A percentile compares a stretch with the other conserved stretches of the same genome.
Evolutionary conservation across 2,113 vertebrate genomes (phyloP).

Genomic region (Dascyllus trimaculatus): DNA sequence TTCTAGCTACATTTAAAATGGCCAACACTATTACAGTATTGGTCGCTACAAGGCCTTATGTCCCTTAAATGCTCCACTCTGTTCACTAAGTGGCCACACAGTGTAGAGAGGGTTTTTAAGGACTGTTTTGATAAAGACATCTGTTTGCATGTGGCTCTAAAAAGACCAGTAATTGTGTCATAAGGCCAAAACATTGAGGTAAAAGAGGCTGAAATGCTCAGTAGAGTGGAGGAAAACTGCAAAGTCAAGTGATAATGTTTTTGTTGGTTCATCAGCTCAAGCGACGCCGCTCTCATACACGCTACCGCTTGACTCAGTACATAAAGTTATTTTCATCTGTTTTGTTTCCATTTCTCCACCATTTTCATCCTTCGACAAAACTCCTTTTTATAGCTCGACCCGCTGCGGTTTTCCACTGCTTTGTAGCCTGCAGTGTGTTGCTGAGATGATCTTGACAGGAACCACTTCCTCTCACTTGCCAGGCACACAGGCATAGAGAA

Average conservation of each 20-base stretch:
- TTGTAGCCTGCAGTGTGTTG: constrained; percentile 69
- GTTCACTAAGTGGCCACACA: too few species aligned
- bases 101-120: too few species aligned
- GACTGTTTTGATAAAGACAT: too few species aligned
- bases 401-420: constrained; percentile 57
- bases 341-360: constrained; percentile 29
- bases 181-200: not conserved
- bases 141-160: too few species aligned
- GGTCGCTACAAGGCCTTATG: too few species aligned
- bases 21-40: too few species aligned
- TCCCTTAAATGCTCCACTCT: too few species aligned
- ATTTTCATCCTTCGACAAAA: constrained; percentile 31
- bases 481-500: constrained; percentile 52
- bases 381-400: constrained; percentile 43
- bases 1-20: too few species aligned
- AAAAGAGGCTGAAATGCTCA: not conserved
- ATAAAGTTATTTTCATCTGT: constrained; percentile 18
- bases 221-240: not conserved
- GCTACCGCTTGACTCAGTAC: not conserved
- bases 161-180: not conserved
- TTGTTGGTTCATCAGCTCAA: not conserved
- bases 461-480: constrained; percentile 58
- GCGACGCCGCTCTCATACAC: not conserved
- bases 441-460: constrained; percentile 70
- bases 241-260: not conserved